phyloP scores from a whole-genome alignment of 2,888 invertebrate genomes.

The Synergus itoensis region DNA sequence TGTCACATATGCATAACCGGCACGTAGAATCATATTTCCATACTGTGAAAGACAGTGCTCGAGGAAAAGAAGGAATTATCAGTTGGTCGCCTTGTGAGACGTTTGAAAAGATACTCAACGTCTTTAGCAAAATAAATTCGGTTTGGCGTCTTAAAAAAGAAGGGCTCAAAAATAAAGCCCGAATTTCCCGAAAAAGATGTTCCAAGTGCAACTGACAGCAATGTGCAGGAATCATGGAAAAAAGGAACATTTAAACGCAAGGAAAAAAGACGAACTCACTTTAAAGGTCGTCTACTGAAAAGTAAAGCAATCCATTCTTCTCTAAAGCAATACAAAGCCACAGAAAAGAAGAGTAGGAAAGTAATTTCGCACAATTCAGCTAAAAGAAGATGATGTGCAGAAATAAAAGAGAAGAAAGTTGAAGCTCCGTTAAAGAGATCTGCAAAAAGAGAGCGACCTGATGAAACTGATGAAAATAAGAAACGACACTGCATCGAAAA shows the following conservation, averaged over 20 bases:
- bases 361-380: neutral
- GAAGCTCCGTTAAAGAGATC: no score
- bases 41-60: neutral
- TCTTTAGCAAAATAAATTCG: no score
- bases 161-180: neutral
- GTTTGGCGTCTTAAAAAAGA: no score
- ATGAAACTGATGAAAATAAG: no score
- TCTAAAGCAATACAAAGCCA: no score
- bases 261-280: neutral
- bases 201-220: neutral
- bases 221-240: neutral
- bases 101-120: no score
- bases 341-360: neutral
- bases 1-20: neutral
- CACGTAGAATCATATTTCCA: slow-evolving; percentile 4
- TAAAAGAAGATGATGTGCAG: neutral
- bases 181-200: neutral
- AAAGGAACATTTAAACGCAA: neutral
- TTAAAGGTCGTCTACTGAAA: neutral
- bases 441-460: no score
- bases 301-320: neutral
- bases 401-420: no score
- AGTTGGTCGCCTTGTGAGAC: no score
- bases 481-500: no score
- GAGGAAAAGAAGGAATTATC: no score